phyloP scores from a whole-genome alignment of 2,113 vertebrate species.

The Actenoides lindsayi region DNA sequence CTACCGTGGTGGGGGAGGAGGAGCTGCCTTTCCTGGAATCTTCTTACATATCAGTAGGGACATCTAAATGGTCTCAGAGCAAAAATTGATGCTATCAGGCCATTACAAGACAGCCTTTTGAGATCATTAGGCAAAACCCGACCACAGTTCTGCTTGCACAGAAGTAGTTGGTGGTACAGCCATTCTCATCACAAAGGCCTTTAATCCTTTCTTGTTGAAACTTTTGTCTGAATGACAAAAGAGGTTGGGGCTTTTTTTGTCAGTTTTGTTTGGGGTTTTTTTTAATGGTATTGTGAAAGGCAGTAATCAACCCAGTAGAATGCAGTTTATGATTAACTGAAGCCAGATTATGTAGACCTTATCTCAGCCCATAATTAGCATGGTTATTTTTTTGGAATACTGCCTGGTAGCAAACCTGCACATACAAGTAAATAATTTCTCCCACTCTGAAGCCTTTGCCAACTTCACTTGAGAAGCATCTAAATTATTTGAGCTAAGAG shows the following conservation, averaged over 20 bases:
- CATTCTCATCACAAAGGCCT: not conserved
- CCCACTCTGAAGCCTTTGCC: not conserved
- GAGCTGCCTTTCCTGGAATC: constrained; percentile 27
- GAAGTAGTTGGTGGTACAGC: not conserved
- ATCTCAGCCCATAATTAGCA: constrained; percentile 29
- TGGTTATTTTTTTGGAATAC: constrained; percentile 15
- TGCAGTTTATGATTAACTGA: constrained; percentile 49
- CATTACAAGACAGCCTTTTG: not conserved
- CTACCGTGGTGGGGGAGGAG: not conserved
- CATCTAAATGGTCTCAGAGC: not conserved
- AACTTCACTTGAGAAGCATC: not conserved
- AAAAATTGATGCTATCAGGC: not conserved
- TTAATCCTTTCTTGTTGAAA: not conserved
- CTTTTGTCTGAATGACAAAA: not conserved
- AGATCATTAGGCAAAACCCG: not conserved
- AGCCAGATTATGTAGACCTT: constrained; percentile 9
- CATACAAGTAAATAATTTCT: not conserved
- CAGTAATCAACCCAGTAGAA: not conserved
- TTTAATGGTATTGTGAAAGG: not conserved
- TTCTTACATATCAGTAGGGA: not conserved
- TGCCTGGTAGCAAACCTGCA: not conserved
- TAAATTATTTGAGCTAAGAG: constrained; percentile 2
- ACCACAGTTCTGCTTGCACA: not conserved
- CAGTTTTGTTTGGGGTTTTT: not conserved
- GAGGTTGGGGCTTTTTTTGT: not conserved